A percentile compares a stretch with the other conserved stretches of the same genome.
Conservation (phyloP, 2,113 vertebrate species). For the Oreotrochilus melanogaster region DNA sequence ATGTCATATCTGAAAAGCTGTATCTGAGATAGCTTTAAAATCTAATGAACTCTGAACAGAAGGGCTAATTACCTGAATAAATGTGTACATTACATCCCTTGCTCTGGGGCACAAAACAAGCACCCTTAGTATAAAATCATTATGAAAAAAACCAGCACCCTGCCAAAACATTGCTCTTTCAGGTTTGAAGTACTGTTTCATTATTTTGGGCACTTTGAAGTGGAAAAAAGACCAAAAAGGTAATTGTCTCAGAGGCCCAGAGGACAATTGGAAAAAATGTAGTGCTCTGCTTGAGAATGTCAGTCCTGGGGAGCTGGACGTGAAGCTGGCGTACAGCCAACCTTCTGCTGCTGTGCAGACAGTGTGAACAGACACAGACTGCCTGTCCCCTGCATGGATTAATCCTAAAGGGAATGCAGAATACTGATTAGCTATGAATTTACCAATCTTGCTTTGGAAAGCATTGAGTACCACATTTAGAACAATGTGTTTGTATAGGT, state of each 20-base stretch:
- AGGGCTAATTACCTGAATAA: neutral
- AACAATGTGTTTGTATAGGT: neutral
- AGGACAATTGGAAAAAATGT: neutral
- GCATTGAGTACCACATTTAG: neutral
- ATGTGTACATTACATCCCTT: neutral
- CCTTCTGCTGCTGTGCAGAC: neutral
- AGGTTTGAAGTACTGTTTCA: constrained; percentile 1
- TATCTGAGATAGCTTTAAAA: neutral
- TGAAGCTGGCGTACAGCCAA: neutral
- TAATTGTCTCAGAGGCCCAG: neutral
- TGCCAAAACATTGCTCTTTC: neutral
- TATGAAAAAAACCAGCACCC: neutral
- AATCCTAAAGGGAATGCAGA: neutral
- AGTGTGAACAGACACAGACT: neutral
- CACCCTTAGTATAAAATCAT: neutral
- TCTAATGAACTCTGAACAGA: neutral
- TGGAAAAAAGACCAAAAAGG: neutral
- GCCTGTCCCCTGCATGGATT: neutral
- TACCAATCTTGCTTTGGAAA: neutral
- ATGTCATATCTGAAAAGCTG: neutral
- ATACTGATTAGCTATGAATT: neutral
- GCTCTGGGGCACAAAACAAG: neutral
- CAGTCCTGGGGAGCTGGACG: neutral
- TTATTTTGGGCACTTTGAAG: neutral
- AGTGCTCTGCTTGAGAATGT: neutral